These are phyloP conservation scores for Leucoraja erinaceus DNA, from an alignment of 2,113 vertebrate genomes.

Conservation along the genomic window DNA sequence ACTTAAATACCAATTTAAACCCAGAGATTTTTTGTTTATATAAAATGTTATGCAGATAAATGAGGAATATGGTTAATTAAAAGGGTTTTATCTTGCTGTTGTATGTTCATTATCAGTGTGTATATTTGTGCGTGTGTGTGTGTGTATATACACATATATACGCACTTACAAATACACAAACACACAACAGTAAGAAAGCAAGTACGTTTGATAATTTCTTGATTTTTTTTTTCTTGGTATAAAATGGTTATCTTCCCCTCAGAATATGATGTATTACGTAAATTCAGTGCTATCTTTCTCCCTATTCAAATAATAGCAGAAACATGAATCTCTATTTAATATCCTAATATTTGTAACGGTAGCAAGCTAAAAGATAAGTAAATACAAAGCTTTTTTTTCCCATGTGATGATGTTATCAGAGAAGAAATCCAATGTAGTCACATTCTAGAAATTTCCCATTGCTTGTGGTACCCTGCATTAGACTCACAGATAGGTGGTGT, in stretches of 20 bases:
- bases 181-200: neutral
- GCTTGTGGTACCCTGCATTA: neutral
- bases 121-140: too few relatives aligned
- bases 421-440: neutral
- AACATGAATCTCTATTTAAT: neutral
- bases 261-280: neutral
- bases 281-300: neutral
- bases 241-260: neutral
- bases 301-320: neutral
- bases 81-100: neutral
- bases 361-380: neutral
- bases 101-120: neutral
- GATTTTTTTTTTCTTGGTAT: neutral
- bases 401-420: neutral
- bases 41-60: neutral
- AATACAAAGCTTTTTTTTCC: neutral
- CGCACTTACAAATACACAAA: neutral
- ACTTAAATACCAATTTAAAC: neutral
- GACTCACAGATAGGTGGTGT: neutral
- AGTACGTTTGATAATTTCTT: neutral
- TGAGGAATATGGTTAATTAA: neutral
- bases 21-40: conserved; percentile 1
- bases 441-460: conserved; percentile 4
- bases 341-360: neutral
- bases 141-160: too few relatives aligned